Evolutionary conservation across 1,140 invertebrate species (phyloP).

Genomic region (Lutraria rhynchaena): DNA sequence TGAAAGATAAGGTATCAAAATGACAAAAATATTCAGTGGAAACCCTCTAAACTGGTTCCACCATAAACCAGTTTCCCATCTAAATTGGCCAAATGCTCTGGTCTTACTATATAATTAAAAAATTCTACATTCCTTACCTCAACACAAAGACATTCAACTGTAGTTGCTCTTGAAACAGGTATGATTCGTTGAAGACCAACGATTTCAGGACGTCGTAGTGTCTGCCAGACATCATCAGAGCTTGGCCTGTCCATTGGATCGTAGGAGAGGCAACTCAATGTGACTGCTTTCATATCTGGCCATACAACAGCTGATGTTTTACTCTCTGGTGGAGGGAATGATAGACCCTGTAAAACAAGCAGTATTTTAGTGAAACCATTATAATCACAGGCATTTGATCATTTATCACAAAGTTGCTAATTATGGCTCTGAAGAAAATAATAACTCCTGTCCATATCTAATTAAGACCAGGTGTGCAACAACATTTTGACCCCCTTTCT

Average conservation of each 20-base stretch:
- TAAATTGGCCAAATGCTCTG: too few relatives aligned
- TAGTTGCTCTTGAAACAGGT: conserved; percentile 72
- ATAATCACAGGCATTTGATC: too few relatives aligned
- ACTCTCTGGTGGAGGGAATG: not conserved
- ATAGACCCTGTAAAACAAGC: not conserved
- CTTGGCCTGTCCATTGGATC: conserved; percentile 73
- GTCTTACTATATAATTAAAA: too few relatives aligned
- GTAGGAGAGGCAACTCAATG: conserved; percentile 70
- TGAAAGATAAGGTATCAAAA: too few relatives aligned
- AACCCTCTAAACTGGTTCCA: too few relatives aligned
- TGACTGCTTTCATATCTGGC: conserved; percentile 75
- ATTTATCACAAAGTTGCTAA: too few relatives aligned
- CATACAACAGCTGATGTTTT: not conserved
- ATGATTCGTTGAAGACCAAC: conserved; percentile 70
- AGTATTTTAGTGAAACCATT: not conserved
- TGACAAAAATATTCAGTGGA: too few relatives aligned
- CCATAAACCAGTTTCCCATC: too few relatives aligned
- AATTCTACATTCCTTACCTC: conserved; percentile 73
- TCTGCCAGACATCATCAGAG: conserved; percentile 55
- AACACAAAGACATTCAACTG: conserved; percentile 77
- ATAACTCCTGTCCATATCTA: too few relatives aligned
- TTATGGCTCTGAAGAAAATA: too few relatives aligned
- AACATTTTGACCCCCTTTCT: too few relatives aligned
- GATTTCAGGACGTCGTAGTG: conserved; percentile 66
- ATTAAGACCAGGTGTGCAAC: too few relatives aligned